Percentiles rank a stretch among this genome's conserved stretches.
phyloP scores from a whole-genome alignment of 2,888 invertebrate genomes.

The Brachylomia viminalis region DNA sequence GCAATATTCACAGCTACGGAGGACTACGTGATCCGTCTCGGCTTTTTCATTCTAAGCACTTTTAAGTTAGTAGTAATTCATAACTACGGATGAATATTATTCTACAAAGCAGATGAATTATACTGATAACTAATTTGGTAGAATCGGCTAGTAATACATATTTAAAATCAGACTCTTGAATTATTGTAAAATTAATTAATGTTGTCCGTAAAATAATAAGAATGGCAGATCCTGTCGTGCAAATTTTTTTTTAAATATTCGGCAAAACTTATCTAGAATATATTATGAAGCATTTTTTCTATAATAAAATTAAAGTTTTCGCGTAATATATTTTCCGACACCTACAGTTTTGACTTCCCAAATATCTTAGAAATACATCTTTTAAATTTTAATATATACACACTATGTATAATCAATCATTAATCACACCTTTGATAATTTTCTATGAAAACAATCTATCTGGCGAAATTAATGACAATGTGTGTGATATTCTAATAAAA shows the following conservation, averaged over 20 bases:
- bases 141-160: conserved; percentile 55
- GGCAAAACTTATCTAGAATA: conserved; percentile 55
- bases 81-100: conserved; percentile 24
- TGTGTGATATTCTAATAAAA: conserved; percentile 35
- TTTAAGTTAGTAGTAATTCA: conserved; percentile 13
- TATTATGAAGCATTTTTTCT: conserved; percentile 59
- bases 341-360: conserved; percentile 59
- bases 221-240: conserved; percentile 42
- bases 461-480: conserved; percentile 42
- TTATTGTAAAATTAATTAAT: conserved; percentile 54
- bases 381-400: conserved; percentile 62
- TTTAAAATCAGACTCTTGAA: conserved; percentile 61
- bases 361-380: conserved; percentile 59
- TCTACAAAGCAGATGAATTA: conserved; percentile 35
- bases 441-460: conserved; percentile 53
- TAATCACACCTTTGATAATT: conserved; percentile 62
- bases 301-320: conserved; percentile 46
- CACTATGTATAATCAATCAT: conserved; percentile 54
- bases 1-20: conserved; percentile 7
- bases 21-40: background rate
- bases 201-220: conserved; percentile 42
- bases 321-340: conserved; percentile 55
- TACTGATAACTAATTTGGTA: conserved; percentile 39
- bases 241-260: conserved; percentile 40
- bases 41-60: background rate